Evolutionary conservation across 2,797 vertebrate species (phyloP).

Genomic region (Crax fasciolata): DNA sequence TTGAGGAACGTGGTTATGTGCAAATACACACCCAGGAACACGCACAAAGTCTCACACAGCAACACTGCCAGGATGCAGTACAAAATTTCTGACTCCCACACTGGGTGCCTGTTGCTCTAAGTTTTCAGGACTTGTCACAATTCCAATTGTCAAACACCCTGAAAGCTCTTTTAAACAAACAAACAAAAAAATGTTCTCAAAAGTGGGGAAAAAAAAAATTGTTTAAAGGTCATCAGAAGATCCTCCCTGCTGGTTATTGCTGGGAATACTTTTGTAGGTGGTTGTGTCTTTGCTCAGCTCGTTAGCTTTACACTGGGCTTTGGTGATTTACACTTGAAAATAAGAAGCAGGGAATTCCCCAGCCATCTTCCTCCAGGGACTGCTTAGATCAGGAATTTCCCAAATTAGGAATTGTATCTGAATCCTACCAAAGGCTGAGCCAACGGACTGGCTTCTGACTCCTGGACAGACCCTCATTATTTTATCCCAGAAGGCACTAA

Average conservation of each 20-base stretch:
- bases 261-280: background rate
- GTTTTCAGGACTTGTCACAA: background rate
- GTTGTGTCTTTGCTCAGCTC: background rate
- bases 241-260: background rate
- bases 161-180: background rate
- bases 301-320: background rate
- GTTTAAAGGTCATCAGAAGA: background rate
- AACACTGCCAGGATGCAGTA: fast-evolving
- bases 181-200: background rate
- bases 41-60: fast-evolving
- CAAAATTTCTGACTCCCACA: background rate
- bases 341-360: conserved; percentile 11
- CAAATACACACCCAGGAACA: background rate
- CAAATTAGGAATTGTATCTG: conserved; percentile 70
- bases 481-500: conserved; percentile 33
- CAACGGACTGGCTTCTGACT: background rate
- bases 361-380: background rate
- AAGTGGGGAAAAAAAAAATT: background rate
- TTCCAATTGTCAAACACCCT: background rate
- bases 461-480: conserved; percentile 1
- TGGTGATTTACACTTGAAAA: background rate
- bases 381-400: background rate
- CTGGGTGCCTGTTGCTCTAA: background rate
- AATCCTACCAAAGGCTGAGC: background rate
- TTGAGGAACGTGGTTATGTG: background rate